Conservation (phyloP, 2,113 vertebrate genomes). For the Corvus cornix region DNA sequence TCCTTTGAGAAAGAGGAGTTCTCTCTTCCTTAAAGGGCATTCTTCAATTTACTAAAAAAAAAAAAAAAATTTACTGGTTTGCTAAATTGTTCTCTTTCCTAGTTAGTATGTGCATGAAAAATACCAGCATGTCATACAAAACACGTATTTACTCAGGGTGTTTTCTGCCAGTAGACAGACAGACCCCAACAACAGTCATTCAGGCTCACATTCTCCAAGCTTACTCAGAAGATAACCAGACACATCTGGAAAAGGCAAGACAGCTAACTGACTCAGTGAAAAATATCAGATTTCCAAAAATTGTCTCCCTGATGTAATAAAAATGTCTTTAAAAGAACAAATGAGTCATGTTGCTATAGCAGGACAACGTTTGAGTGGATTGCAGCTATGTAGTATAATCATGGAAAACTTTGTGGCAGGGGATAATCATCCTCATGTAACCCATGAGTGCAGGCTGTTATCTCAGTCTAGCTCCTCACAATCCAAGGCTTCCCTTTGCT, state of each 20-base stretch:
- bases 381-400: background rate
- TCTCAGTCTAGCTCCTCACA: background rate
- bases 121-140: background rate
- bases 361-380: background rate
- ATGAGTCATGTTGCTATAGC: slow-evolving; percentile 54
- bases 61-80: background rate
- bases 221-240: slow-evolving; percentile 31
- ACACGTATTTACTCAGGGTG: background rate
- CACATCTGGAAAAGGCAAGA: background rate
- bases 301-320: background rate
- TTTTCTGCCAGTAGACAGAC: background rate
- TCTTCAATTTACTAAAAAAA: background rate
- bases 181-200: background rate
- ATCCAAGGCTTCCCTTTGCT: background rate
- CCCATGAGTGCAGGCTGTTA: background rate
- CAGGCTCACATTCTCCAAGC: background rate
- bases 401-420: background rate
- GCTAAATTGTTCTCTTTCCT: background rate
- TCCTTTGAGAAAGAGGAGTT: background rate
- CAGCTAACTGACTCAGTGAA: slow-evolving; percentile 34
- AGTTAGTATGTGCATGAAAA: background rate
- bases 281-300: slow-evolving; percentile 35
- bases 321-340: slow-evolving; percentile 33
- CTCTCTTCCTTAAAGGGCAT: background rate
- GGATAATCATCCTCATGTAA: background rate